Conservation (phyloP, 1,140 invertebrate species). For the Centruroides vittatus region DNA sequence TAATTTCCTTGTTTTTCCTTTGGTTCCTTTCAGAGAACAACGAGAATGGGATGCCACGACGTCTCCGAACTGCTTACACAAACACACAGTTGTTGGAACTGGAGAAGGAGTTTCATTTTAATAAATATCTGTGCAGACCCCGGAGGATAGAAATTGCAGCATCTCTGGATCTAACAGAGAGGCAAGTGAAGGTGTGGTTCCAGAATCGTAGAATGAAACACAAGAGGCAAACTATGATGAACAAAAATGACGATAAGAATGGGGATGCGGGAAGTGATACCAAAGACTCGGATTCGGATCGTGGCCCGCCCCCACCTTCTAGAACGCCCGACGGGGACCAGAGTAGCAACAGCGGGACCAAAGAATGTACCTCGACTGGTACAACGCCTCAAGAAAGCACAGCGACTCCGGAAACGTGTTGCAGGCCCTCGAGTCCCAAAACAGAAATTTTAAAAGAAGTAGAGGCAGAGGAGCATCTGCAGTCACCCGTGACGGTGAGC, state of each 20-base stretch:
- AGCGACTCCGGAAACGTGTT: too few species aligned
- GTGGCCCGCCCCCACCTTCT: too few species aligned
- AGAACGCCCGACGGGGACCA: too few species aligned
- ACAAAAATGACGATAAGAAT: slow-evolving; percentile 58
- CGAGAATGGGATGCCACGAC: slow-evolving; percentile 65
- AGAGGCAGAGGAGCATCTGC: too few species aligned
- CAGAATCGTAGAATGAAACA: slow-evolving; percentile 98
- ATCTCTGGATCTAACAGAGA: slow-evolving; percentile 84
- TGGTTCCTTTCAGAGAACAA: too few species aligned
- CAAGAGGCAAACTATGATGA: slow-evolving; percentile 70
- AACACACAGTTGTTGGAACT: slow-evolving; percentile 89
- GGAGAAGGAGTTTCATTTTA: slow-evolving; percentile 96
- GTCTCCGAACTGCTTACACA: slow-evolving; percentile 87
- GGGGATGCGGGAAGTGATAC: slow-evolving; percentile 3
- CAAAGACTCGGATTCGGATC: background rate
- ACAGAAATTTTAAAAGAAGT: too few species aligned
- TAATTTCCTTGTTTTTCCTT: too few species aligned
- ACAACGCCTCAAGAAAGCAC: too few species aligned
- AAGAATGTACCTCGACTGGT: too few species aligned
- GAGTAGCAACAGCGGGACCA: too few species aligned
- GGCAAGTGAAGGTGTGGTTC: slow-evolving; percentile 85
- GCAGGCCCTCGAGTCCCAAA: too few species aligned
- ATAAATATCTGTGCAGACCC: slow-evolving; percentile 82
- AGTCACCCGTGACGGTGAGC: too few species aligned
- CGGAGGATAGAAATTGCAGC: slow-evolving; percentile 92